A percentile compares a stretch with the other conserved stretches of the same genome.
These are phyloP conservation scores for Todiramphus saurophagus DNA, from an alignment of 2,113 vertebrate species.

Conservation along the genomic window DNA sequence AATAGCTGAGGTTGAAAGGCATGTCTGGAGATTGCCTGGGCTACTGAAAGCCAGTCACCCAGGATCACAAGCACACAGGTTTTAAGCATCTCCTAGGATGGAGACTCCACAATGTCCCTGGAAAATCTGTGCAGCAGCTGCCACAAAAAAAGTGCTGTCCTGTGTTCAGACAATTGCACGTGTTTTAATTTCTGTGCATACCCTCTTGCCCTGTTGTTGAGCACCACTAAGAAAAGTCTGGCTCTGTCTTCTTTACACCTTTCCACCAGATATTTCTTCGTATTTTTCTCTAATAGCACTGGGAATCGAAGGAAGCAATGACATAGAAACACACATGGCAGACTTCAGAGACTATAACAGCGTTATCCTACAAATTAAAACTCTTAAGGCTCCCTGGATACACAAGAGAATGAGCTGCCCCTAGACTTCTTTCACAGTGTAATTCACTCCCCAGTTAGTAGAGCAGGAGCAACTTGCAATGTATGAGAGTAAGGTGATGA, in stretches of 20 bases:
- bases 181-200: rapidly evolving
- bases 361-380: background rate
- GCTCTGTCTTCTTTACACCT: background rate
- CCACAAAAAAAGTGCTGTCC: background rate
- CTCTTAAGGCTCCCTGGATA: background rate
- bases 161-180: background rate
- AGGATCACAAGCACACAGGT: background rate
- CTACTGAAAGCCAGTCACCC: background rate
- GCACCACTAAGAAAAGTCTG: background rate
- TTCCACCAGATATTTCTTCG: background rate
- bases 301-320: background rate
- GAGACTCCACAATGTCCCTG: background rate
- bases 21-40: background rate
- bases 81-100: background rate
- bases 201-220: background rate
- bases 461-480: background rate
- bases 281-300: background rate
- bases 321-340: background rate
- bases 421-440: background rate
- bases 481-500: background rate
- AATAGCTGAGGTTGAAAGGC: background rate
- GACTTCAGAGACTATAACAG: background rate
- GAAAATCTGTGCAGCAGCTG: background rate
- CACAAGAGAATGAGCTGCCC: background rate
- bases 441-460: background rate